Base-by-base conservation (phyloP, 2,113 vertebrate species). In the Calcarius ornatus region DNA sequence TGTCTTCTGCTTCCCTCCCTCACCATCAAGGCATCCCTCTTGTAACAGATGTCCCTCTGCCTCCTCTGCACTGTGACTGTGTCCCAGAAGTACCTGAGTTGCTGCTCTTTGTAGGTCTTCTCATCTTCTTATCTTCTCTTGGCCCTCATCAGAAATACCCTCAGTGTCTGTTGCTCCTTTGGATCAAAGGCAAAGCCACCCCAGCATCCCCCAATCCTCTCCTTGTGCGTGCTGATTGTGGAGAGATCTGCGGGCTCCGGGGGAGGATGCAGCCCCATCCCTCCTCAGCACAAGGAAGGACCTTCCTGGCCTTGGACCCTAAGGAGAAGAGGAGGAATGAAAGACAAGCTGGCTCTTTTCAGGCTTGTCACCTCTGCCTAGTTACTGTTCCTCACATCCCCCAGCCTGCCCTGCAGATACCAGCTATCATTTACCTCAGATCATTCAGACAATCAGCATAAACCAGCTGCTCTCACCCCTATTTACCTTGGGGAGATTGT, bases 401-500 rank as follows among this genome's bases (percentile, higher is more conserved):
- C 14, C 40, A 71, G 48, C 38, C 37, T 80, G 66, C 31, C 61
- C 48, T 65, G 54, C 24, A 43, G 40, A 65, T 31, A 28, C 7
- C 73, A 87, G 81, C 30, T 71, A 10, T 48, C 19, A 53, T 72
- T 85, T 72, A 14, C 51, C 24, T 82, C n/a, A 40, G 53, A 37
- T 60, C 0, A 0, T 60, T 70, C 0, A 0, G 30, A 1, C 0
- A 7, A 37, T 61, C 64, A 80, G 20, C 68, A 38, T 48, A 53
- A 87, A 81, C 30, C 37, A 14, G 9, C 43, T 57, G 12, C 38
- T 37, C 24, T 85, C n/a, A 72, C 14, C 25, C 1, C 0, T 79
- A 7, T 85, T 91, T 69, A 72, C 57, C 12, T 76, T 48, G 25
- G n/a, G 31, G 40, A 91, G 33, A 40, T 13, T 28, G 18, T 51